Percentiles rank a stretch among this genome's conserved stretches.
Conservation (phyloP, 2,113 vertebrate species). For the Dendropsophus ebraccatus region DNA sequence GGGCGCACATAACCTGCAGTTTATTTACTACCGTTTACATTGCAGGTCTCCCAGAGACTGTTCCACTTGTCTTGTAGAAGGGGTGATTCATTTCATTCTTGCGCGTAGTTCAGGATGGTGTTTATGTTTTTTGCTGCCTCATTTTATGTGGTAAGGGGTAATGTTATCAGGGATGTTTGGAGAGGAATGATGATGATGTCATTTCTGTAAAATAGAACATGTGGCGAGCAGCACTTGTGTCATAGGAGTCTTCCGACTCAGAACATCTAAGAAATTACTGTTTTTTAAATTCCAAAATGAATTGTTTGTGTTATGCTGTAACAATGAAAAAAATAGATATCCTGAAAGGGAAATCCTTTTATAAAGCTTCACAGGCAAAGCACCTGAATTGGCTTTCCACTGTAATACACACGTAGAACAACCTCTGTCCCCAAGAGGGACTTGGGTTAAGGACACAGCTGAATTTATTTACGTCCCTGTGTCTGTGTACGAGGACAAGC, state of each 20-base stretch:
- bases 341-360: not conserved
- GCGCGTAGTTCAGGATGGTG: not conserved
- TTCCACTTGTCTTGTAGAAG: not conserved
- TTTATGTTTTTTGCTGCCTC: not conserved
- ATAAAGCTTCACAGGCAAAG: not conserved
- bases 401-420: not conserved
- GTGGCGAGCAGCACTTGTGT: not conserved
- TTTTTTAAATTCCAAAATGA: not conserved
- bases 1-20: not conserved
- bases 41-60: not conserved
- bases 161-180: constrained; percentile 3
- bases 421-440: not conserved
- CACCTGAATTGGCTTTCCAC: not conserved
- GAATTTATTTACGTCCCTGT: not conserved
- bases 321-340: not conserved
- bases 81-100: constrained; percentile 18
- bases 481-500: not conserved
- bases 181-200: constrained; percentile 5
- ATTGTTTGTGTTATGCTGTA: constrained; percentile 1
- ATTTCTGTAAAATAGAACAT: not conserved
- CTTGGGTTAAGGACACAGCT: not conserved
- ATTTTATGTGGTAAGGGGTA: not conserved
- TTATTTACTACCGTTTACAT: constrained; percentile 27
- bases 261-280: not conserved
- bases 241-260: not conserved